phyloP scores from a whole-genome alignment of 1,140 invertebrate species.

The Plutomurus gul region DNA sequence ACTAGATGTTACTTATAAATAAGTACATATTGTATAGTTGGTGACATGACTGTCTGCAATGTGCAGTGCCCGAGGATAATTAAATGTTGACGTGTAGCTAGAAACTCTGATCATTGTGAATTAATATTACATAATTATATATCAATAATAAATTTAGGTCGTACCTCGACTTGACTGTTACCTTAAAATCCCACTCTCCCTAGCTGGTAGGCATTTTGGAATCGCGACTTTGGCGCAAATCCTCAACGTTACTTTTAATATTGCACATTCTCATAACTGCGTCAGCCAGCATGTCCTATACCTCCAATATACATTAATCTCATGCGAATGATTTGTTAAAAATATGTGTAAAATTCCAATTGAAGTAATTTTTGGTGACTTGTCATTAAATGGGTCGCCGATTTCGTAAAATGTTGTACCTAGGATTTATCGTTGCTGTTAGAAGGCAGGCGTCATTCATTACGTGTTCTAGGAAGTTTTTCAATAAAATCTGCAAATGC shows the following conservation, averaged over 20 bases:
- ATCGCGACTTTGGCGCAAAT: not conserved
- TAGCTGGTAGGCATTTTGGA: not conserved
- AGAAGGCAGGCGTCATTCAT: not conserved
- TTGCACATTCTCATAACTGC: slow-evolving; percentile 23
- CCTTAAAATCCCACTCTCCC: not conserved
- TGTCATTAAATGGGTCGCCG: not conserved
- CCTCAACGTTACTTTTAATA: not conserved
- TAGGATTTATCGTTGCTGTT: not conserved
- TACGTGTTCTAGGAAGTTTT: not conserved
- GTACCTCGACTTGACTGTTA: slow-evolving; percentile 3
- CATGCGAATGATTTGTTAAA: not conserved
- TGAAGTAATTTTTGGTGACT: not conserved
- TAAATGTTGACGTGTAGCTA: not conserved
- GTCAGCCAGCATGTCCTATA: not conserved
- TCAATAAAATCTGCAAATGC: slow-evolving; percentile 1
- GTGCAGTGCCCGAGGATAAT: not conserved
- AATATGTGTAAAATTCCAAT: not conserved
- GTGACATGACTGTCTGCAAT: not conserved
- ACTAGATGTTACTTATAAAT: too few relatives aligned
- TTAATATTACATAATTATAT: not conserved
- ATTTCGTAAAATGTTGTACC: not conserved
- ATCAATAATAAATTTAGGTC: not conserved
- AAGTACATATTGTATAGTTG: not conserved
- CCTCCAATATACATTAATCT: not conserved
- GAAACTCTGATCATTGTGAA: not conserved